Evolutionary conservation across 2,888 invertebrate species (phyloP).

Genomic region (Idaea biselata): DNA sequence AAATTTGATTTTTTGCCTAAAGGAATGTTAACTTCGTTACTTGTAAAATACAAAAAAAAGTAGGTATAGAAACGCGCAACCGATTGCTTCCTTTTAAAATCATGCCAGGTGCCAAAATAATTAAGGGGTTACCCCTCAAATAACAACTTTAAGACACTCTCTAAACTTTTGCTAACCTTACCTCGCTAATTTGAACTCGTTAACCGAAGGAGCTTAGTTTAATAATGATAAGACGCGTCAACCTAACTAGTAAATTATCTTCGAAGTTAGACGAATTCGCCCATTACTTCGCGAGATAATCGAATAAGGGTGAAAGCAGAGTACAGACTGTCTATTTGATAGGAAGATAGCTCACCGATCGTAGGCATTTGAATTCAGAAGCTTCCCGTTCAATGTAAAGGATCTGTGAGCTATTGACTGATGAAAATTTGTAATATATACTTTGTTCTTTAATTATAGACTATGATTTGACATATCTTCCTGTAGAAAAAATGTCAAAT

Average conservation of each 20-base stretch:
- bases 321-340: neutral
- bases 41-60: neutral
- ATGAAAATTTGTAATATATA: neutral
- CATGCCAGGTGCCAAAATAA: neutral
- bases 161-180: neutral
- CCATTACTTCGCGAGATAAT: neutral
- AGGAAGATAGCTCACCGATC: neutral
- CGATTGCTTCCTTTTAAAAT: neutral
- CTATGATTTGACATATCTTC: too few species aligned
- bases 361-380: neutral
- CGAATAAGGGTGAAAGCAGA: neutral
- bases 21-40: too few species aligned
- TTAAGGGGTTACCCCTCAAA: neutral
- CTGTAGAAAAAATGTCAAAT: too few species aligned
- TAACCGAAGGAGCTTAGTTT: neutral
- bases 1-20: too few species aligned
- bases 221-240: constrained; percentile 1
- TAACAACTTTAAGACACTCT: neutral
- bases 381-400: neutral
- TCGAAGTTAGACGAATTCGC: constrained; percentile 1
- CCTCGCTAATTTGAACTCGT: constrained; percentile 1
- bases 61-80: neutral
- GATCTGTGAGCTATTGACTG: neutral
- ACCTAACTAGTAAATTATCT: neutral
- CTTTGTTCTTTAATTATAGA: too few species aligned